Conservation (phyloP, 2,888 invertebrate species). For the Volucella inflata region DNA sequence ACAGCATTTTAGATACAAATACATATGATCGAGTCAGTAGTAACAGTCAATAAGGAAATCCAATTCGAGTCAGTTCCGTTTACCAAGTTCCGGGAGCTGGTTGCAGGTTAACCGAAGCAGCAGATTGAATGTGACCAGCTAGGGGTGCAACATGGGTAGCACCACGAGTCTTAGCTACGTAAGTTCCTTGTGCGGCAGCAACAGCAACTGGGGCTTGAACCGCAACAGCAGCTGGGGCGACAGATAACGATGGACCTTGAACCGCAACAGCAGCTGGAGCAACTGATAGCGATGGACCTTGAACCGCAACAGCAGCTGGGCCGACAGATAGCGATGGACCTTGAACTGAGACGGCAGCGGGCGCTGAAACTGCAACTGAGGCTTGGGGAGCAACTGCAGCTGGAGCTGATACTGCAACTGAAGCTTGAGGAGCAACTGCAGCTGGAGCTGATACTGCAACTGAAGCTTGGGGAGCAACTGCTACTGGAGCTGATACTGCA, state of each 20-base stretch:
- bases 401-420: too few species aligned
- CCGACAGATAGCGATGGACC: too few species aligned
- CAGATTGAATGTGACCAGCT: slow-evolving; percentile 65
- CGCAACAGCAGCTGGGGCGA: slow-evolving; percentile 16
- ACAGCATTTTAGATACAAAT: neutral
- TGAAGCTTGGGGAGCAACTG: neutral
- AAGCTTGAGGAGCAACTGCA: too few species aligned
- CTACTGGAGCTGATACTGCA: slow-evolving; percentile 18
- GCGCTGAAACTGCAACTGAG: too few species aligned
- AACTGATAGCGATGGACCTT: neutral
- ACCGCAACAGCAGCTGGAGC: slow-evolving; percentile 25
- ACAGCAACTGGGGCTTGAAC: slow-evolving; percentile 51
- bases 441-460: slow-evolving; percentile 16
- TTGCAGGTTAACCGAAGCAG: slow-evolving; percentile 63
- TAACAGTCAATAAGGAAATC: slow-evolving; percentile 11
- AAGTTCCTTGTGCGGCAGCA: slow-evolving; percentile 61
- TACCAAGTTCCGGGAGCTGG: slow-evolving; percentile 71
- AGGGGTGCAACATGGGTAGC: slow-evolving; percentile 66
- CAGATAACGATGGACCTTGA: slow-evolving; percentile 39
- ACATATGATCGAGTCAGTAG: slow-evolving; percentile 1
- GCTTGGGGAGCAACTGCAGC: too few species aligned
- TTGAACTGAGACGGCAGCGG: slow-evolving; percentile 15
- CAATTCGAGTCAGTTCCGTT: slow-evolving; percentile 1
- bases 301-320: slow-evolving; percentile 16
- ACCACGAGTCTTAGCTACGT: slow-evolving; percentile 69